phyloP scores from a whole-genome alignment of 2,113 vertebrate species.

The Parus major region DNA sequence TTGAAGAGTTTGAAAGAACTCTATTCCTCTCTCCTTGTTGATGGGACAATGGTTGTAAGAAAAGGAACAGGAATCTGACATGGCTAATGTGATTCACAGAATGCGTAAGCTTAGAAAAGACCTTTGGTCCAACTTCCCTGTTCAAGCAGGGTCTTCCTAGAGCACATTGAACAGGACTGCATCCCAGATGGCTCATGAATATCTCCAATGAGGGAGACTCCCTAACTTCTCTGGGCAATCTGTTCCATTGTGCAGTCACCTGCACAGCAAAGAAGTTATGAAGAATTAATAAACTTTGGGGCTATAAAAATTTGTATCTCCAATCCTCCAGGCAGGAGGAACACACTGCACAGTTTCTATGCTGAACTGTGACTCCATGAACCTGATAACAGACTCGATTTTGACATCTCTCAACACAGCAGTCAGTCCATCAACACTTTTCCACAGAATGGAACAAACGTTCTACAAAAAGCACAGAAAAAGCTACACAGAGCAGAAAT shows the following conservation, averaged over 20 bases:
- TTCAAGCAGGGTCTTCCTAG: background rate
- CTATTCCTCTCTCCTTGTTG: background rate
- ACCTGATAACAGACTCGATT: background rate
- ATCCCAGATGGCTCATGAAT: background rate
- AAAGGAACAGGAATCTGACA: background rate
- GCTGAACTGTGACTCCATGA: background rate
- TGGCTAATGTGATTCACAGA: background rate
- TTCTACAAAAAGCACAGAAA: background rate
- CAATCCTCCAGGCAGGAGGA: background rate
- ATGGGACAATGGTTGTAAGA: background rate
- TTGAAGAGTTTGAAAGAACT: background rate
- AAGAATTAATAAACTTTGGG: background rate
- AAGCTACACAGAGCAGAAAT: background rate
- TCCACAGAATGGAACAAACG: background rate
- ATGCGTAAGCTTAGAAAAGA: background rate
- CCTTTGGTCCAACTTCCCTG: background rate
- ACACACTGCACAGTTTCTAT: background rate
- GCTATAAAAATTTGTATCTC: background rate
- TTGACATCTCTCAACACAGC: background rate
- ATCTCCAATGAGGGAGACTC: background rate
- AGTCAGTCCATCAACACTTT: background rate
- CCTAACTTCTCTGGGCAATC: background rate
- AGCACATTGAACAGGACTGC: background rate
- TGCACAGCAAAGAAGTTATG: background rate
- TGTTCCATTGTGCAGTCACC: background rate